A percentile compares a stretch with the other conserved stretches of the same genome.
Evolutionary conservation across 2,113 vertebrate genomes (phyloP).

Genomic region (Malurus melanocephalus): DNA sequence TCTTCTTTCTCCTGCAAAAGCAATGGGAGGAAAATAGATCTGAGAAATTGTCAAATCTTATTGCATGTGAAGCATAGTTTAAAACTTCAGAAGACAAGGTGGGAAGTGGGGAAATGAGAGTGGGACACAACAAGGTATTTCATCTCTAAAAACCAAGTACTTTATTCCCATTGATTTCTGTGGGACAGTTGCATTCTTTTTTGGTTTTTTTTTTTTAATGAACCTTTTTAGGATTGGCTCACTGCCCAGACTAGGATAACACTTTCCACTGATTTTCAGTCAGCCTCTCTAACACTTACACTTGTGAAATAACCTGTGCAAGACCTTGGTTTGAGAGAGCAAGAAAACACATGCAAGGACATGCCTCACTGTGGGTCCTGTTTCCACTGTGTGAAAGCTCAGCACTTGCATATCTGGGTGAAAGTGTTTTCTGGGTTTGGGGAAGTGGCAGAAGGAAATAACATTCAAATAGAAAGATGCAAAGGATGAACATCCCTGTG

Average conservation of each 20-base stretch:
- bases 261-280: not conserved
- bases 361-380: fast-evolving
- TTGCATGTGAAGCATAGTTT: not conserved
- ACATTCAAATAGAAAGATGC: not conserved
- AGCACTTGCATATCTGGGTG: not conserved
- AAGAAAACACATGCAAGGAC: not conserved
- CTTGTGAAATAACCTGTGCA: not conserved
- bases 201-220: not conserved
- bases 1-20: not conserved
- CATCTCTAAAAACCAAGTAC: not conserved
- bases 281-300: not conserved
- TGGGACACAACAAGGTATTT: not conserved
- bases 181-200: not conserved
- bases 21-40: not conserved
- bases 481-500: not conserved
- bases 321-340: not conserved
- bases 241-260: not conserved
- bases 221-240: not conserved
- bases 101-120: not conserved
- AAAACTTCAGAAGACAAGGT: not conserved
- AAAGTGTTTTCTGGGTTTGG: not conserved
- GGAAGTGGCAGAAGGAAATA: not conserved
- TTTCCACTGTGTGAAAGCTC: not conserved
- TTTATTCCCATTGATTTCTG: not conserved
- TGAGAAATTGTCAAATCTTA: not conserved